Percentiles rank a stretch among this genome's conserved stretches.
Evolutionary conservation across 2,113 vertebrate species (phyloP).

Genomic region (Podilymbus podiceps): DNA sequence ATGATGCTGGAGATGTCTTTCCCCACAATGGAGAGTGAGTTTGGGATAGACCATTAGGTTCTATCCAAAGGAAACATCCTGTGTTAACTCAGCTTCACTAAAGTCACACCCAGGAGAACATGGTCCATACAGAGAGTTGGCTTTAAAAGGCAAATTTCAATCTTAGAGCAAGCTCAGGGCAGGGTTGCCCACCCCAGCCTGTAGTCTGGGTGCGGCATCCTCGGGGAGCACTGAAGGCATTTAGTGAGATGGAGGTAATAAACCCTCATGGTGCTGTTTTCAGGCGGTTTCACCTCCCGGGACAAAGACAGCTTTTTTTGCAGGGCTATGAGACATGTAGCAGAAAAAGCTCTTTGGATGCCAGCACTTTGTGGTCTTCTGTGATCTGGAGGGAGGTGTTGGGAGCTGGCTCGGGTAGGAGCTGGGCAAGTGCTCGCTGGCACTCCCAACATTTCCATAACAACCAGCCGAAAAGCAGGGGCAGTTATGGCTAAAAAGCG

Average conservation of each 20-base stretch:
- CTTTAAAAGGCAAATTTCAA: not conserved
- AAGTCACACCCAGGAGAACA: not conserved
- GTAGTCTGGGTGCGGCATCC: not conserved
- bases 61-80: not conserved
- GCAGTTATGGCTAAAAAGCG: not conserved
- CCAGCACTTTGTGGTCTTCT: not conserved
- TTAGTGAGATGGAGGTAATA: not conserved
- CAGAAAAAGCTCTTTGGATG: not conserved
- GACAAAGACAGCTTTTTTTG: not conserved
- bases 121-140: accelerated
- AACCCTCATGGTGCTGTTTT: not conserved
- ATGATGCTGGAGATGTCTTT: not conserved
- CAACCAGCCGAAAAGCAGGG: not conserved
- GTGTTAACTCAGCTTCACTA: not conserved
- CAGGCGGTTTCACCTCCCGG: not conserved
- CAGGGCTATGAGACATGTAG: not conserved
- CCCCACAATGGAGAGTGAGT: not conserved
- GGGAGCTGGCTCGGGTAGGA: not conserved
- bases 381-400: not conserved
- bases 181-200: not conserved
- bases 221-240: not conserved
- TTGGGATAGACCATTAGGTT: not conserved
- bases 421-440: accelerated
- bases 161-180: not conserved
- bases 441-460: not conserved